Evolutionary conservation across 2,113 vertebrate species (phyloP), one percentile per base, ranked within the genome.

Genomic region (Corythoichthys haematopterus): DNA sequence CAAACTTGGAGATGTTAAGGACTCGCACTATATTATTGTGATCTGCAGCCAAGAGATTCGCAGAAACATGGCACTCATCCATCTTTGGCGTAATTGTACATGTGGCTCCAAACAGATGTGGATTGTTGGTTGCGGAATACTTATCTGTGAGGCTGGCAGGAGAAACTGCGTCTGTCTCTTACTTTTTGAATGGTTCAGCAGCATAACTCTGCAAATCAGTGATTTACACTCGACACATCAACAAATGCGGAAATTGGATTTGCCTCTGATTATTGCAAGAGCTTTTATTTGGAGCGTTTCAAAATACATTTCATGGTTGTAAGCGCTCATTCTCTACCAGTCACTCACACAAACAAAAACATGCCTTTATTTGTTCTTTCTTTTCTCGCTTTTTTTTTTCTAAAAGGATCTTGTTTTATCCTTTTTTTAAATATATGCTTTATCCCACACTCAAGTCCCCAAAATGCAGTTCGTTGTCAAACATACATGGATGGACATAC

Each of bases 231-330:
- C 68, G 64, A 70, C 73, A 80, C 67, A 70, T 1, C 70, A 62
- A 45, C 36, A 61, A 76, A 76, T 71, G 58, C 73, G 66, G 56
- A 76, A 79, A 85, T 74, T 13, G 64, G 66, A 84, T 84, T 87
- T 85, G 77, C 80, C 70, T 82, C 68, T 75, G 76, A 84, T 87
- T 82, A 90, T 66, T 57, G 77, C 70, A 57, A 84, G 75, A 81
- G 75, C 65, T 85, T 88, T 90, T 88, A 88, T 90, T 90, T 77
- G 79, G 74, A 87, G 77, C 68, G 3, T 80, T 82, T 71, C 79
- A 85, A 84, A 86, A 73, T 87, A 85, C 81, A 88, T 72, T 72
- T 85, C 70, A 85, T 84, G 80, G 64, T 72, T 72, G 59, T 80
- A 51, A 60, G 69, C 8, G 55, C 71, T 87, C 66, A 66, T 68